These are phyloP conservation scores for Agrotis ipsilon DNA, from an alignment of 2,888 invertebrate species.

Conservation along the genomic window DNA sequence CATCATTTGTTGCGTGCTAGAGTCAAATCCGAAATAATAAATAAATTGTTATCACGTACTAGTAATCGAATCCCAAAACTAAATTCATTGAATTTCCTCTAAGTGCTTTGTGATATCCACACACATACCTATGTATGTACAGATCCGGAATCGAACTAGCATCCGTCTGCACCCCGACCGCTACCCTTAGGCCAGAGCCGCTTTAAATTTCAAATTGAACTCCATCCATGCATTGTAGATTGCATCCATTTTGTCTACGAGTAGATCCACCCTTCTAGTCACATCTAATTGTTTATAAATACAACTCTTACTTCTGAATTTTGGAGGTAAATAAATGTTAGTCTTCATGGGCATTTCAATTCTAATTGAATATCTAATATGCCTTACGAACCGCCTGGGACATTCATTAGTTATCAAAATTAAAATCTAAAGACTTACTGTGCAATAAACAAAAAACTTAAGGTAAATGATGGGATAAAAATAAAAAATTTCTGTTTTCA, in stretches of 20 bases:
- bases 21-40: too few relatives aligned
- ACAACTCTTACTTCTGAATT: constrained; percentile 17
- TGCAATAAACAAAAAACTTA: too few relatives aligned
- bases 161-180: constrained; percentile 42
- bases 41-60: background rate
- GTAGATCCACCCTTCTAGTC: background rate
- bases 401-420: too few relatives aligned
- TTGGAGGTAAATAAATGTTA: background rate
- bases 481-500: too few relatives aligned
- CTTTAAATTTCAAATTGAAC: constrained; percentile 66
- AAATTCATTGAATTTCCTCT: constrained; percentile 20
- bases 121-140: background rate
- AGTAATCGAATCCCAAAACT: background rate
- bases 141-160: constrained; percentile 48
- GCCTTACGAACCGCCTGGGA: too few relatives aligned
- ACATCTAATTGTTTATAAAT: constrained; percentile 44
- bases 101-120: constrained; percentile 8
- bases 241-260: constrained; percentile 57
- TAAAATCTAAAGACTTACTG: too few relatives aligned
- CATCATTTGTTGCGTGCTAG: too few relatives aligned
- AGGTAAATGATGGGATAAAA: too few relatives aligned
- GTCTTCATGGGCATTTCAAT: too few relatives aligned
- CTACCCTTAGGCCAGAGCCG: constrained; percentile 56
- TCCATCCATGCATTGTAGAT: constrained; percentile 60
- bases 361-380: too few relatives aligned